Evolutionary conservation across 2,888 invertebrate genomes (phyloP).

Genomic region (Aphodius sticticus): DNA sequence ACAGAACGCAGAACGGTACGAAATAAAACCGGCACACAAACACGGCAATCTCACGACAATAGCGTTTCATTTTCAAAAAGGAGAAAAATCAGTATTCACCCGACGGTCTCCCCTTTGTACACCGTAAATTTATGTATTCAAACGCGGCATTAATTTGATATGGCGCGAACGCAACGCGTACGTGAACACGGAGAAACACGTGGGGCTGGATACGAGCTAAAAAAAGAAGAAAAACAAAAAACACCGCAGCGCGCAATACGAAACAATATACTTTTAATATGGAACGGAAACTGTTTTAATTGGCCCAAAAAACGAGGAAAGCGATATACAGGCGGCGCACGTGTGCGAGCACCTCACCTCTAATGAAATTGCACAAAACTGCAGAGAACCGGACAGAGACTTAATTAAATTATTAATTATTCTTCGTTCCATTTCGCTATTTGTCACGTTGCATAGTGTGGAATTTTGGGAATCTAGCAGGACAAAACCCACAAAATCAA

Average conservation of each 20-base stretch:
- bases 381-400: constrained; percentile 27
- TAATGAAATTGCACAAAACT: constrained; percentile 32
- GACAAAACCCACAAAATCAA: too few species aligned
- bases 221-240: not conserved
- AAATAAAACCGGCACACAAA: constrained; percentile 11
- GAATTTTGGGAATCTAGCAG: too few species aligned
- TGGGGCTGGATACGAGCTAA: too few species aligned
- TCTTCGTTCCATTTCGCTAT: constrained; percentile 27
- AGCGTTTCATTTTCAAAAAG: constrained; percentile 16
- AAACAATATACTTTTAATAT: not conserved
- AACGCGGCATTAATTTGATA: constrained; percentile 5
- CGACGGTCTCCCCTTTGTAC: constrained; percentile 5
- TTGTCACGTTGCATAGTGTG: too few species aligned
- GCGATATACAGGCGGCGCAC: not conserved
- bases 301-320: not conserved
- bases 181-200: not conserved
- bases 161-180: constrained; percentile 11
- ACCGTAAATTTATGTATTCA: not conserved
- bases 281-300: constrained; percentile 4
- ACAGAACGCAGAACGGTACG: not conserved
- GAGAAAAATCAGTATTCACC: constrained; percentile 24
- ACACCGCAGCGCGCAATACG: constrained; percentile 7
- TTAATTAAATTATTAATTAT: constrained; percentile 38
- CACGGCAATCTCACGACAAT: constrained; percentile 15
- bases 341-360: not conserved